phyloP scores from a whole-genome alignment of 2,113 vertebrate species.

The Ailurus styani region DNA sequence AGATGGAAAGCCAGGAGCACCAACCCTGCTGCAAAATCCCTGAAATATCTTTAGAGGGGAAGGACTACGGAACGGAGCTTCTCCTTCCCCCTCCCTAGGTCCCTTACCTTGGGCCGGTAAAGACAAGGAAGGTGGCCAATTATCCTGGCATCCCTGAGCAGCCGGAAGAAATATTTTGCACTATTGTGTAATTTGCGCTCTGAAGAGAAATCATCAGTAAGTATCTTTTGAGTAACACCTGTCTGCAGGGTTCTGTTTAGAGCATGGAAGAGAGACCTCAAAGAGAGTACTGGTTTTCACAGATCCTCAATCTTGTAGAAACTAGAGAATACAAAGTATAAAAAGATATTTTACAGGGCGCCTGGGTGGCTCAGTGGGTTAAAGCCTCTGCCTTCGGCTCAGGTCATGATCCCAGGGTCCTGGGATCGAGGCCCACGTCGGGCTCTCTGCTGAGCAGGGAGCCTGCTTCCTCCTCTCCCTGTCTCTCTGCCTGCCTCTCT shows the following conservation, averaged over 20 bases:
- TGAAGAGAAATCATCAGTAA: neutral
- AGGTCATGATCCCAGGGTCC: no score
- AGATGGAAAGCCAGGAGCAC: neutral
- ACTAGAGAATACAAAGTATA: neutral
- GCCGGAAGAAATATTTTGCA: neutral
- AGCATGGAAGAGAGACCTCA: neutral
- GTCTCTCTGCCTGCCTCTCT: no score
- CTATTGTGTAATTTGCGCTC: neutral
- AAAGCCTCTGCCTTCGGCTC: no score
- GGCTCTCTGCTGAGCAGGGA: no score
- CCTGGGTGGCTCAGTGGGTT: no score
- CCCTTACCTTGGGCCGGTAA: neutral
- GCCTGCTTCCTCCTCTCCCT: no score
- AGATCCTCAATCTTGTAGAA: neutral
- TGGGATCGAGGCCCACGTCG: no score
- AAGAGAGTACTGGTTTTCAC: neutral
- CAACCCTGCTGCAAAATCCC: neutral
- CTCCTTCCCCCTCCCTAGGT: neutral
- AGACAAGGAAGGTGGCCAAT: neutral
- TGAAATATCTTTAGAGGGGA: neutral
- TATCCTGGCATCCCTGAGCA: neutral
- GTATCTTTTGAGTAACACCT: neutral
- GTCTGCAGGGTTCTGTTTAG: neutral
- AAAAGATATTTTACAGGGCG: neutral
- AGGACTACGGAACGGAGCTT: accelerated